Conservation (phyloP, 2,888 invertebrate genomes). For the Mythimna pallens region DNA sequence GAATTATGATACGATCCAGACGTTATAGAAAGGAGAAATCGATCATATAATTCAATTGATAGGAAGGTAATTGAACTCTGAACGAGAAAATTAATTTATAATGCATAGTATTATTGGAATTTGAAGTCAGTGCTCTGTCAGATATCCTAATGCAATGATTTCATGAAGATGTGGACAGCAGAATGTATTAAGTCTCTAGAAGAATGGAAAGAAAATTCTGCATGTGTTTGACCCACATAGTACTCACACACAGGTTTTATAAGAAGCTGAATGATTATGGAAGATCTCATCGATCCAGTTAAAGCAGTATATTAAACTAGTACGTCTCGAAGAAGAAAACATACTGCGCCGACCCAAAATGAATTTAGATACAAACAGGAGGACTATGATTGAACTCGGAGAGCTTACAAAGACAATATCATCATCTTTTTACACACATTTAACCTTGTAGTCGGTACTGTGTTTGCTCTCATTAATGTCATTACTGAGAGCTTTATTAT, state of each 20-base stretch:
- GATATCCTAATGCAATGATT: slow-evolving; percentile 4
- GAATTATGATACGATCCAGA: slow-evolving; percentile 42
- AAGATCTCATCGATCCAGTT: not conserved
- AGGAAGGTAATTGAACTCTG: slow-evolving; percentile 58
- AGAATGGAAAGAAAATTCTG: not conserved
- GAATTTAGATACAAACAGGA: not conserved
- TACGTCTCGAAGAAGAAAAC: not conserved
- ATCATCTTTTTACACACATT: not conserved
- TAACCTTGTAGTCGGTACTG: not conserved
- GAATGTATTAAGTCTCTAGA: not conserved
- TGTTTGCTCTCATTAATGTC: slow-evolving; percentile 14
- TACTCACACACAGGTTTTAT: not conserved
- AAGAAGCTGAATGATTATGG: not conserved
- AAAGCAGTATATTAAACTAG: not conserved
- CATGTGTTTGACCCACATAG: not conserved
- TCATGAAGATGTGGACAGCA: not conserved
- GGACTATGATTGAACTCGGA: not conserved
- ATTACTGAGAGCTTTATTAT: slow-evolving; percentile 29
- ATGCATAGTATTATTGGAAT: slow-evolving; percentile 15
- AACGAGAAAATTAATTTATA: slow-evolving; percentile 33
- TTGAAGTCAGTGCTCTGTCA: slow-evolving; percentile 19
- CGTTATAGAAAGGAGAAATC: slow-evolving; percentile 18
- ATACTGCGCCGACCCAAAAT: not conserved
- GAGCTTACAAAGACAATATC: not conserved
- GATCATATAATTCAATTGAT: slow-evolving; percentile 48